A percentile compares a stretch with the other conserved stretches of the same genome.
These are phyloP conservation scores for Callipepla californica DNA, from an alignment of 2,113 vertebrate species.

Conservation along the genomic window DNA sequence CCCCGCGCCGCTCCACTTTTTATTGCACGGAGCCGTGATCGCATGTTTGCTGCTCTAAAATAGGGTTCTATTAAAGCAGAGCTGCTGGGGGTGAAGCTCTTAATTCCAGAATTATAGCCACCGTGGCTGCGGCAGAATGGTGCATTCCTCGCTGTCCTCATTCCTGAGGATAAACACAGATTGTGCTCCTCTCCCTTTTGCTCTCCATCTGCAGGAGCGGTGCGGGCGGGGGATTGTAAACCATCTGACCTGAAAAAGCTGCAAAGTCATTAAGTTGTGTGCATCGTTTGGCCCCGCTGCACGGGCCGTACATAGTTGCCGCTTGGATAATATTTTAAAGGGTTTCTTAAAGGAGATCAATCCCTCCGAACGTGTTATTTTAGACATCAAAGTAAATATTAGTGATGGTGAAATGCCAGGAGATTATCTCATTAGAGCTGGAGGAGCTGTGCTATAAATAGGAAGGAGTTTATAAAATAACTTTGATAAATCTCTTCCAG, in stretches of 20 bases:
- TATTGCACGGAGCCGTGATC: neutral
- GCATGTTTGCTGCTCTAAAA: neutral
- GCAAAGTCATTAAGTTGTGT: neutral
- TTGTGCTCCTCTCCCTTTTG: neutral
- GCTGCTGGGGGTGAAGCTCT: neutral
- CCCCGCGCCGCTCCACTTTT: neutral
- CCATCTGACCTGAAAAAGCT: neutral
- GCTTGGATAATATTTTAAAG: constrained; percentile 1
- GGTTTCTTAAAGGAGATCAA: neutral
- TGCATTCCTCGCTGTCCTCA: neutral
- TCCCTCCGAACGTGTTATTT: constrained; percentile 37
- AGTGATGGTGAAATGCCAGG: constrained; percentile 52
- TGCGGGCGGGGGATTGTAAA: neutral
- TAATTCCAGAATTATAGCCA: neutral
- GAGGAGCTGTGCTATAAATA: constrained; percentile 57
- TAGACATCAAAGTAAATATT: constrained; percentile 69
- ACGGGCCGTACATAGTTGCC: rapidly evolving
- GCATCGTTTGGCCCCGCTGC: neutral
- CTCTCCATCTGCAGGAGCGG: constrained; percentile 17
- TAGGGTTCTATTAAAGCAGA: neutral
- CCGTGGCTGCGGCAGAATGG: neutral
- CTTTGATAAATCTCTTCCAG: neutral
- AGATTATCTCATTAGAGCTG: constrained; percentile 61
- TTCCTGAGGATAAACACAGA: constrained; percentile 34
- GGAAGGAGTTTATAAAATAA: constrained; percentile 58